A percentile compares a stretch with the other conserved stretches of the same genome.
phyloP scores from a whole-genome alignment of 2,797 vertebrate species.

The Acropternis orthonyx region DNA sequence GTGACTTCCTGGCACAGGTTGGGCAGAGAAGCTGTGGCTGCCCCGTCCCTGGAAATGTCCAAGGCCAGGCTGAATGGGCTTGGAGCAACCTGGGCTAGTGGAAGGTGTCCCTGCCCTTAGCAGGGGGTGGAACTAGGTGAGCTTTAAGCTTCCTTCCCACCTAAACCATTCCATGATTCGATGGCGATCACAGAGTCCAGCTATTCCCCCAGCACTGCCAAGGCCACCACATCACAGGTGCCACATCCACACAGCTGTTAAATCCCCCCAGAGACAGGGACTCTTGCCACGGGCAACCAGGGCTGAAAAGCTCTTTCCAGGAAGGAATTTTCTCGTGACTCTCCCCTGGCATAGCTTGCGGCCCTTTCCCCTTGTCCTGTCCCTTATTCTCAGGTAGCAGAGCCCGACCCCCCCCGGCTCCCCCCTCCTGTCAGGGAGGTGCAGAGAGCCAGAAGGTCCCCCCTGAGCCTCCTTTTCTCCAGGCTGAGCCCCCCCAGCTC shows the following conservation, averaged over 20 bases:
- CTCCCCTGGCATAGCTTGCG: background rate
- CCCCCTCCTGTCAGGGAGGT: background rate
- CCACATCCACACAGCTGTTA: background rate
- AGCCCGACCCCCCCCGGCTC: rapidly evolving
- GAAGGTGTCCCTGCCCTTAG: background rate
- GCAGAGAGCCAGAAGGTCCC: background rate
- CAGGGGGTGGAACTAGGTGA: background rate
- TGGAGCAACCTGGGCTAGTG: rapidly evolving
- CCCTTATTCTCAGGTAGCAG: background rate
- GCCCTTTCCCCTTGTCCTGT: too few relatives aligned
- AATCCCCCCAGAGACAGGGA: background rate
- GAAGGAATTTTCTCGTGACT: background rate
- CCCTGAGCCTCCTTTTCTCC: background rate
- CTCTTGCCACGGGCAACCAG: background rate
- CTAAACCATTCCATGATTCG: background rate
- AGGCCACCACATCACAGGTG: background rate
- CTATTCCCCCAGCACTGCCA: background rate
- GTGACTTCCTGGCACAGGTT: rapidly evolving
- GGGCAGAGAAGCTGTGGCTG: background rate
- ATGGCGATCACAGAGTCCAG: background rate
- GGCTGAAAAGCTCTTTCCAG: background rate
- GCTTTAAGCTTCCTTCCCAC: background rate
- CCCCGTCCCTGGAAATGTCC: background rate
- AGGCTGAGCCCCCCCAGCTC: background rate
- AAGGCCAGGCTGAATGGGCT: background rate